Evolutionary conservation across 2,113 vertebrate species (phyloP), one percentile per base, ranked within the genome.

Genomic region (Syrmaticus mikado): DNA sequence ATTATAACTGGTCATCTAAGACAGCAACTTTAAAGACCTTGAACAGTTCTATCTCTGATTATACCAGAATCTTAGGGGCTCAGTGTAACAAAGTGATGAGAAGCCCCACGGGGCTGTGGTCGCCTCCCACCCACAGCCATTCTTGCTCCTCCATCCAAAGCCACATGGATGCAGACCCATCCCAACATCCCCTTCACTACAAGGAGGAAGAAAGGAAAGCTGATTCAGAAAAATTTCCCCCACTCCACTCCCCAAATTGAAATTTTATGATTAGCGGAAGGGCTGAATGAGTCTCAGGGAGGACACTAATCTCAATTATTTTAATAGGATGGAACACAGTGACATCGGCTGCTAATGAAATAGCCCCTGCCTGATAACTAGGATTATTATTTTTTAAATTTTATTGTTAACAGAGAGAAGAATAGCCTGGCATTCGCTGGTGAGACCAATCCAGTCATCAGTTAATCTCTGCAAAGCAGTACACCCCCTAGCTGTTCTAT

Each of bases 271-370:
- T 57, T 48, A 85, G 78, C 13, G 78, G 24, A 68, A 85, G 87
- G 83, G 79, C 43, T 45, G 24, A 65, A 80, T 66, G 1, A 66
- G 43, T 53, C 68, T 81, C 13, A 5, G 61, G 53, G 86, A 80
- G 30, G 27, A 71, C 66, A 88, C 52, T 50, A 90, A 85, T 87
- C 11, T 70, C 89, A 32, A 76, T 91, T 92, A 94, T 85, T 95
- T 90, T 91, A 96, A 93, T 28, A 89, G 14, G 40, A 13, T 68
- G 85, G 62, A 76, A 94, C 93, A 72, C 65, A 92, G 66, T 71
- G 66, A 90, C 82, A 87, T 80, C 65, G 94, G 55, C 82, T 92
- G 67, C 58, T 93, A 96, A 92, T 82, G 84, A 97, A 93, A 67
- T 80, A 83, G 60, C 32, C 32, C 32, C 68, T 87, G 80, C 58